Base-by-base conservation (phyloP, 1,140 invertebrate genomes). In the Hycleus cichorii region DNA sequence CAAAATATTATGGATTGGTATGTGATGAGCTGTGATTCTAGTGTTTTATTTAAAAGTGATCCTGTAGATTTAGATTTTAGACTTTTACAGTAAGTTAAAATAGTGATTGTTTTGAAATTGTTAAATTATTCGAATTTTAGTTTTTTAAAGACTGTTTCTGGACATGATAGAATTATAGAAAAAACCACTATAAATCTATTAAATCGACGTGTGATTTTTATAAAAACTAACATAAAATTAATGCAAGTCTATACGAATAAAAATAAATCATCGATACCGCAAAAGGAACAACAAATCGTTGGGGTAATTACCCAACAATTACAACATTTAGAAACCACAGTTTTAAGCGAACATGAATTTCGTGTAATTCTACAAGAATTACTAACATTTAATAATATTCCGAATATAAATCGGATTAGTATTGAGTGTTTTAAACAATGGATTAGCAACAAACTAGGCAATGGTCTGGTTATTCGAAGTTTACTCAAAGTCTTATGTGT, bases 1-100 rank as follows among this genome's bases (percentile, higher is more conserved):
- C 85, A 89, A 65, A 79, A 82, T 49, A 77, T 88, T 12, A 78
- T 88, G 50, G 87, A 87, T 66, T 90, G 87, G 87, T 86, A 88
- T 59, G 80, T 90, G 2, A 86, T 85, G 78, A 85, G 83, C 47
- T 86, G 84, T 71, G 87, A 91, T 75, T 83, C 87, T 0, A 74
- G 78, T 53, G 85, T 88, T 59, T 79, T 90, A 38, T 75, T 91
- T 9, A 74, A 72, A 61, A 62, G 68, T 25, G 74, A 76, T 48
- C 59, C 68, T 8, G 64, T 75, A 46, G 73, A 77, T 57, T 69
- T 76, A 32, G 77, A 79, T 65, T 72, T 72, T 49, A 69, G 72
- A 43, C 69, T 79, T 7, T 65, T 79, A 49, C 69, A 74, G 77
- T 79, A 66, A 67, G 73, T 68, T 47, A 11, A 3, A 48, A 32